Percentiles rank a stretch among this genome's conserved stretches.
Conservation (phyloP, 2,888 invertebrate species). For the Leptinotarsa tumamoca region DNA sequence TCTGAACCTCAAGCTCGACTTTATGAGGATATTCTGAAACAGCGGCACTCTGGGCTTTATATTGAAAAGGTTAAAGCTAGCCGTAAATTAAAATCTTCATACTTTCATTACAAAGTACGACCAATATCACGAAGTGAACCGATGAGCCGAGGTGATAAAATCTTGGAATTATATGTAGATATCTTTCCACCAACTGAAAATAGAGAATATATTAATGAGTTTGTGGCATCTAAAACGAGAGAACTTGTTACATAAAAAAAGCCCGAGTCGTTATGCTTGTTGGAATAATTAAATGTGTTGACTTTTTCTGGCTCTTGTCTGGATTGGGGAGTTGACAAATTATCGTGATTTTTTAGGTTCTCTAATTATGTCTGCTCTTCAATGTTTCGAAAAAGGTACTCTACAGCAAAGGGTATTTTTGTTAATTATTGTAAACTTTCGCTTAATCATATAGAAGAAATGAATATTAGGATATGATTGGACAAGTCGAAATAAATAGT, state of each 20-base stretch:
- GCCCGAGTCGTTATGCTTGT: constrained; percentile 48
- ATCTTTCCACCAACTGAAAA: constrained; percentile 43
- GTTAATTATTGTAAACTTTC: too few species aligned
- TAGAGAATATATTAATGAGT: constrained; percentile 49
- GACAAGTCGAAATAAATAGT: too few species aligned
- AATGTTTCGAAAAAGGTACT: background rate
- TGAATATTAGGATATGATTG: too few species aligned
- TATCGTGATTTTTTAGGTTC: constrained; percentile 43
- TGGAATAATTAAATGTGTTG: constrained; percentile 59
- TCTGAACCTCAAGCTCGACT: constrained; percentile 57
- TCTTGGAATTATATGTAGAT: constrained; percentile 46
- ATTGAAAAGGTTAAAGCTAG: constrained; percentile 44
- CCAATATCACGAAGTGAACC: too few species aligned
- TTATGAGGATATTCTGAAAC: constrained; percentile 60
- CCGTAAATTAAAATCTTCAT: constrained; percentile 60
- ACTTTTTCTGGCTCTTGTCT: constrained; percentile 59
- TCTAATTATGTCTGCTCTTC: constrained; percentile 17
- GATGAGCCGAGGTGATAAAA: constrained; percentile 48
- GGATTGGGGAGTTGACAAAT: constrained; percentile 54
- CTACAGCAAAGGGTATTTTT: too few species aligned
- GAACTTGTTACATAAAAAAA: constrained; percentile 56
- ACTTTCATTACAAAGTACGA: constrained; percentile 53
- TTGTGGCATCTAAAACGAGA: constrained; percentile 35
- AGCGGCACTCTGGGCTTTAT: constrained; percentile 60
- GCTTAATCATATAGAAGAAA: too few species aligned